These are phyloP conservation scores for Hypocryptadius cinnamomeus DNA, from an alignment of 2,113 vertebrate genomes.

Conservation along the genomic window DNA sequence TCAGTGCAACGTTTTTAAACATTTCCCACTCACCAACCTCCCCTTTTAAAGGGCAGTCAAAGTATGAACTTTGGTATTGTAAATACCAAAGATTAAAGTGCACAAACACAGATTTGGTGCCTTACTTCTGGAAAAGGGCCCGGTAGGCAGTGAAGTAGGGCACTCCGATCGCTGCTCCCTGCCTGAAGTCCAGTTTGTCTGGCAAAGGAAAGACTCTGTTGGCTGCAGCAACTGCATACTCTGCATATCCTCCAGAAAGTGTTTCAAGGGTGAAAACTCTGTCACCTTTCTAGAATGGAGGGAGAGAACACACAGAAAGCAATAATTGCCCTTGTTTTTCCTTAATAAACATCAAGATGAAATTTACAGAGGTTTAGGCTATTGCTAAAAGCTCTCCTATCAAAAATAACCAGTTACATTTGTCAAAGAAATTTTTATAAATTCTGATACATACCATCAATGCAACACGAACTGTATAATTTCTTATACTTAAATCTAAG, in stretches of 20 bases:
- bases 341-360: background rate
- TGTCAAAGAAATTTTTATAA: background rate
- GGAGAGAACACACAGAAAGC: background rate
- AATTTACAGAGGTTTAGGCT: background rate
- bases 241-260: constrained; percentile 84
- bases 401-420: background rate
- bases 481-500: background rate
- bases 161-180: constrained; percentile 84
- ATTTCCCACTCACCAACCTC: background rate
- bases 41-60: background rate
- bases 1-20: background rate
- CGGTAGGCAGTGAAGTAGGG: constrained; percentile 92
- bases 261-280: constrained; percentile 82
- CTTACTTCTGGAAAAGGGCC: constrained; percentile 91
- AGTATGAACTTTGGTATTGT: fast-evolving
- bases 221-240: constrained; percentile 76
- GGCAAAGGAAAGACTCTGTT: constrained; percentile 76
- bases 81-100: background rate
- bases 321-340: background rate
- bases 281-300: constrained; percentile 78
- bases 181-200: constrained; percentile 74
- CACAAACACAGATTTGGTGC: background rate
- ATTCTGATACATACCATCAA: background rate
- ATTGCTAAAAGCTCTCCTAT: background rate
- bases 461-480: background rate